These are phyloP conservation scores for Diphyllodes magnificus DNA, from an alignment of 2,113 vertebrate genomes.

Conservation along the genomic window DNA sequence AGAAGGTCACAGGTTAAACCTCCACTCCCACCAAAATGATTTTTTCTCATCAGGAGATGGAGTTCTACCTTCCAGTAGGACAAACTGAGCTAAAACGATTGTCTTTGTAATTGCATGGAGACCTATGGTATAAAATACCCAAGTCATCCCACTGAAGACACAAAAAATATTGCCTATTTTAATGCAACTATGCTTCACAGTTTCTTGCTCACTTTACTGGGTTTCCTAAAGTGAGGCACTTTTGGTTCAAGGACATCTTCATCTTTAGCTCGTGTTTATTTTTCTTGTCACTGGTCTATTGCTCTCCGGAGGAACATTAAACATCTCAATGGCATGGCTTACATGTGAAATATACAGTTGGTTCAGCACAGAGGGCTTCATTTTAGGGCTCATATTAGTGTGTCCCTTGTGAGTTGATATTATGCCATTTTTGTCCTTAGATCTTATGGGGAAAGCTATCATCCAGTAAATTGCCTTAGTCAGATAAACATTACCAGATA, in stretches of 20 bases:
- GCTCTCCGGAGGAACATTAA: slow-evolving; percentile 55
- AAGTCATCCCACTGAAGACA: neutral
- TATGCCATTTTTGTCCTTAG: slow-evolving; percentile 61
- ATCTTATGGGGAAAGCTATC: slow-evolving; percentile 55
- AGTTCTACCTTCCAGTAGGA: neutral
- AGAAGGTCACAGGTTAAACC: neutral
- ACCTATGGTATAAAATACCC: neutral
- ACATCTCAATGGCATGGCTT: slow-evolving; percentile 41
- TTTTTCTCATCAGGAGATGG: neutral
- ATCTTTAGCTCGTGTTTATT: slow-evolving; percentile 65
- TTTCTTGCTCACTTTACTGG: slow-evolving; percentile 28
- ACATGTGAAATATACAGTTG: slow-evolving; percentile 46
- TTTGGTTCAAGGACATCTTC: slow-evolving; percentile 61
- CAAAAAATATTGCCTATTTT: slow-evolving; percentile 30
- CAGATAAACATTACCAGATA: slow-evolving; percentile 54
- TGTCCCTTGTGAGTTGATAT: slow-evolving; percentile 41
- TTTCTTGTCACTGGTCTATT: slow-evolving; percentile 66
- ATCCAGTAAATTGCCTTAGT: slow-evolving; percentile 63
- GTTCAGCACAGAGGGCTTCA: slow-evolving; percentile 47
- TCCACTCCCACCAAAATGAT: neutral
- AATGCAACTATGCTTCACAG: slow-evolving; percentile 30
- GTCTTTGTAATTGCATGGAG: neutral
- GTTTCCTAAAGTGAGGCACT: slow-evolving; percentile 53
- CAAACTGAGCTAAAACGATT: neutral
- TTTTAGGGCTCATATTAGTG: slow-evolving; percentile 53